Base-by-base conservation (phyloP, 53 echinoderm and acorn worm genomes). In the Paracentrotus lividus region DNA sequence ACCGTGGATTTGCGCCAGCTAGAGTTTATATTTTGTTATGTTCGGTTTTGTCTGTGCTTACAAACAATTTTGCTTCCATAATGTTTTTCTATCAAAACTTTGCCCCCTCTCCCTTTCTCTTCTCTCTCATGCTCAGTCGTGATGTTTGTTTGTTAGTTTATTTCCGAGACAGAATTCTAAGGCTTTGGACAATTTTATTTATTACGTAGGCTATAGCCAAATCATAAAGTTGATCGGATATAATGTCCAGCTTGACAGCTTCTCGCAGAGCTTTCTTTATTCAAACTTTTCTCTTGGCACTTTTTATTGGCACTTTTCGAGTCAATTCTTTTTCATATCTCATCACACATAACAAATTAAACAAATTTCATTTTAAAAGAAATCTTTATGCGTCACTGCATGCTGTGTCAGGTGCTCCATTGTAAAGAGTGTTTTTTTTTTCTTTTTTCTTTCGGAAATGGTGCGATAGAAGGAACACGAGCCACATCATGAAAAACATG, bases 1-100 rank as follows among this genome's bases (percentile, higher is more conserved):
- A 36, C 20, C 36, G 13, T 72, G 72, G 72, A 72, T 72, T 72
- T 38, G 72, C 72, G 72, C 72, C 72, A 72, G 36, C 72, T 72
- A 40, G 18, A 5, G 72, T 72, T 72, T 21, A 72, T 16, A 15
- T 20, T 38, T 0, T n/a, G n/a, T 38, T 72, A 20, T 72, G 18
- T 27, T 61, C 8, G 64, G 9, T 31, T 64, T 29, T 15, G 7
- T 59, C 21, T 23, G 4, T 1, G 59, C 0, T 21, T n/a, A 24
- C 59, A 7, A 6, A 29, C 9, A 64, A 4, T 29, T 64, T 31
- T 10, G 26, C 64, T 5, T 5, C 26, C 27, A 8, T 5, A 64
- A 64, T 8, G 9, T 29, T 8, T 1, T 13, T 1, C 64, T 29
- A 27, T 13, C 31, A 9, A 27, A 29, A n/a, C n/a, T n/a, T 27